phyloP scores from a whole-genome alignment of 2,888 invertebrate species.

The Hanleya hanleyi region DNA sequence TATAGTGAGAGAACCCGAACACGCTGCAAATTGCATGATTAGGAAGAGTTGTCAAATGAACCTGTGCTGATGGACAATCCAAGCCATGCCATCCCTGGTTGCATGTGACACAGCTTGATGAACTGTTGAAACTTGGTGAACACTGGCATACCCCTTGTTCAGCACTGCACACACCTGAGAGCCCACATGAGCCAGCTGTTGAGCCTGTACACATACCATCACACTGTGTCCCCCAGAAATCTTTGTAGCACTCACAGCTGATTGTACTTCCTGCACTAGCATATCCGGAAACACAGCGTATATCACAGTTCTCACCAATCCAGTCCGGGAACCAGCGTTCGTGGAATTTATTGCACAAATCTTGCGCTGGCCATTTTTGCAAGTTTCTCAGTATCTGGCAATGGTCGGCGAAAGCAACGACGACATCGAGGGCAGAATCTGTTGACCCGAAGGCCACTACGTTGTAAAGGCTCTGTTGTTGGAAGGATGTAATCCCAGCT shows the following conservation, averaged over 20 bases:
- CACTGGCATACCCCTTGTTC: slow-evolving; percentile 47
- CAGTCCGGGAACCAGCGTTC: slow-evolving; percentile 34
- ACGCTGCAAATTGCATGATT: slow-evolving; percentile 28
- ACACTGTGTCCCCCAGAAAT: slow-evolving; percentile 48
- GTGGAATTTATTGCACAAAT: slow-evolving; percentile 30
- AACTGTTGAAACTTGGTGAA: slow-evolving; percentile 33
- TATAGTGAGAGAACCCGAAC: slow-evolving; percentile 43
- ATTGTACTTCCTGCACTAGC: not conserved
- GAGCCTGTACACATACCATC: slow-evolving; percentile 38
- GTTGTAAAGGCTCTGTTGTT: slow-evolving; percentile 32
- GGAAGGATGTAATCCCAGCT: slow-evolving; percentile 8
- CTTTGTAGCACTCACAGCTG: slow-evolving; percentile 42
- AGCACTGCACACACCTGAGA: slow-evolving; percentile 40
- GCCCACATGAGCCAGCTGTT: slow-evolving; percentile 42
- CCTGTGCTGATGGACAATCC: slow-evolving; percentile 45
- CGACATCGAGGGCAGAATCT: slow-evolving; percentile 26
- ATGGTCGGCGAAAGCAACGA: slow-evolving; percentile 24
- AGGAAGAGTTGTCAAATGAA: slow-evolving; percentile 3
- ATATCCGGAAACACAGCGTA: slow-evolving; percentile 36
- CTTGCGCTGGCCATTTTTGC: slow-evolving; percentile 30
- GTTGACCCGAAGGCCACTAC: not conserved
- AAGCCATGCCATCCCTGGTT: slow-evolving; percentile 48
- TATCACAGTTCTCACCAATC: slow-evolving; percentile 37
- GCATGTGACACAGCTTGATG: slow-evolving; percentile 43
- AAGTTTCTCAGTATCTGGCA: slow-evolving; percentile 8